phyloP scores from a whole-genome alignment of 2,888 invertebrate genomes.

The Zele albiditarsus region DNA sequence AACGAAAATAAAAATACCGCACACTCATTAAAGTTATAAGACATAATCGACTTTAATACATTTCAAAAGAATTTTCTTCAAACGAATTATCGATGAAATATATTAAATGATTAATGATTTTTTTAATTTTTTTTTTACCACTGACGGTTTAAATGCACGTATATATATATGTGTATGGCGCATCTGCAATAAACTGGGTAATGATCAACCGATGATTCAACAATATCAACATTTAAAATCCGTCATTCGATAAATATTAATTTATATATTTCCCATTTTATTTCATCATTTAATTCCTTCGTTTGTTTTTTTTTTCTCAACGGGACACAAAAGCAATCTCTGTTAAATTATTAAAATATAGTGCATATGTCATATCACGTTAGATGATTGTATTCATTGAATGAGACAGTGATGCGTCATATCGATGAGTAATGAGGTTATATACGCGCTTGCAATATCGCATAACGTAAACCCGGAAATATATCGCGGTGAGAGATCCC shows the following conservation, averaged over 20 bases:
- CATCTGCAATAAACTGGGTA: neutral
- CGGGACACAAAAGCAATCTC: neutral
- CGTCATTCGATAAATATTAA: neutral
- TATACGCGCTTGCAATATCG: neutral
- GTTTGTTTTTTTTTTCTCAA: neutral
- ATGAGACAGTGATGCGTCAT: conserved; percentile 7
- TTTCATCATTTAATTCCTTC: neutral
- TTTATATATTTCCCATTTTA: neutral
- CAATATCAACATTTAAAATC: neutral
- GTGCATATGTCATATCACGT: neutral
- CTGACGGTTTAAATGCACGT: neutral
- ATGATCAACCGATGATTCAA: neutral
- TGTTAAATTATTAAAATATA: neutral
- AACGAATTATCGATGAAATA: neutral
- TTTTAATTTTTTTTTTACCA: neutral
- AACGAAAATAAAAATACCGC: neutral
- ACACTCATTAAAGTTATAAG: neutral
- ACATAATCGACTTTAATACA: neutral
- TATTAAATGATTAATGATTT: conserved; percentile 8
- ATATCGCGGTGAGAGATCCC: neutral
- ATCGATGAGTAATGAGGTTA: neutral
- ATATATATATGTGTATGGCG: neutral
- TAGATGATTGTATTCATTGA: neutral
- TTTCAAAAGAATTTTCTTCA: neutral
- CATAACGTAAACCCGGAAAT: neutral